Percentiles rank a stretch among this genome's conserved stretches.
Conservation (phyloP, 64 coral and sea anemone species). For the Exaiptasia diaphana region DNA sequence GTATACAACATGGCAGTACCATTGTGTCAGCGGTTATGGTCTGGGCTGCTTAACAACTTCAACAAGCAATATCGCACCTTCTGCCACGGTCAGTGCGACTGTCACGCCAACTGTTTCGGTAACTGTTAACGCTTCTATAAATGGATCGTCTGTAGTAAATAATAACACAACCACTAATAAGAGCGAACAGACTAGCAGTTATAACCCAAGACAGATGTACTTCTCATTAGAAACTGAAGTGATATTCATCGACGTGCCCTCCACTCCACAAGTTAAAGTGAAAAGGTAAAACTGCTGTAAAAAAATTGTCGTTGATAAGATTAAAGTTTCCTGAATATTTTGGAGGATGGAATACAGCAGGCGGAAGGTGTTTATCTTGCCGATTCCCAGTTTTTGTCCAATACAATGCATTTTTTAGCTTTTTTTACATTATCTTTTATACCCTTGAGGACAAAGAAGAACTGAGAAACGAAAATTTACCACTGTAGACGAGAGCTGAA, state of each 20-base stretch:
- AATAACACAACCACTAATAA: neutral
- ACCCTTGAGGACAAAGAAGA: too few relatives aligned
- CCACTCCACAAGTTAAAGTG: constrained; percentile 32
- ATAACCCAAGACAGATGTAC: constrained; percentile 18
- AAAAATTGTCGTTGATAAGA: too few relatives aligned
- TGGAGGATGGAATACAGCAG: neutral
- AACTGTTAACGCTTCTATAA: neutral
- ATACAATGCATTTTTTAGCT: too few relatives aligned
- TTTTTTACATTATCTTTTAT: too few relatives aligned
- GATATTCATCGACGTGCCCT: constrained; percentile 69
- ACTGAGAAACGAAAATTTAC: too few relatives aligned
- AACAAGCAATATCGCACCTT: neutral
- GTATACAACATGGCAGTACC: constrained; percentile 62
- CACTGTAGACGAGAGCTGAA: too few relatives aligned
- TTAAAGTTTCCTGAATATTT: neutral
- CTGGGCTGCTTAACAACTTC: constrained; percentile 36
- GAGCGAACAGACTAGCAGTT: constrained; percentile 8
- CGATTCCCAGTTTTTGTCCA: too few relatives aligned
- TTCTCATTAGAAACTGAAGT: constrained; percentile 62
- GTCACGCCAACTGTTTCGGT: constrained; percentile 12
- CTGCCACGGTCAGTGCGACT: neutral
- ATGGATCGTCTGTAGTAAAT: neutral
- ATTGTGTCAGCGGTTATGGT: constrained; percentile 76
- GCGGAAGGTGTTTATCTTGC: too few relatives aligned
- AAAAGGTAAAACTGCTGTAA: constrained; percentile 66